Conservation (phyloP, 1,140 invertebrate genomes). For the Cecropterus lyciades region DNA sequence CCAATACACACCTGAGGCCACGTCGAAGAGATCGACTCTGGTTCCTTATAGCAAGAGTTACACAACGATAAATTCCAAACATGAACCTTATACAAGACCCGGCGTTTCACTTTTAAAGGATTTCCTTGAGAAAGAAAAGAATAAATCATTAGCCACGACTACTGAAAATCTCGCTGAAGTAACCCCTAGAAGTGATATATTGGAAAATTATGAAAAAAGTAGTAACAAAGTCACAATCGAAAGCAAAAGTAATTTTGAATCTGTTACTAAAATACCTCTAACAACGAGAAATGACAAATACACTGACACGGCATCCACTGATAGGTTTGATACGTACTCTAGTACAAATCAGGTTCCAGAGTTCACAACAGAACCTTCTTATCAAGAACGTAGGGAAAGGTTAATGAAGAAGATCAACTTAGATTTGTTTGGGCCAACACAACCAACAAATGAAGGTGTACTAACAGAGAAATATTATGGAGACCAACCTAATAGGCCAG, state of each 20-base stretch:
- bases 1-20: conserved; percentile 51
- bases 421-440: conserved; percentile 54
- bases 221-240: conserved; percentile 53
- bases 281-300: conserved; percentile 51
- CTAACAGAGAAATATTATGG: conserved; percentile 71
- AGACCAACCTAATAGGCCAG: conserved; percentile 78
- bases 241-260: conserved; percentile 66
- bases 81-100: conserved; percentile 76
- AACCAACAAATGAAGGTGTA: conserved; percentile 48
- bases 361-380: conserved; percentile 59
- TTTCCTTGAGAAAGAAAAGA: conserved; percentile 73
- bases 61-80: conserved; percentile 58
- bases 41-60: conserved; percentile 75
- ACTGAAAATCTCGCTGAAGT: conserved; percentile 57
- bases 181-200: conserved; percentile 53
- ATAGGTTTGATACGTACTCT: conserved; percentile 51
- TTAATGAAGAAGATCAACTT: conserved; percentile 68
- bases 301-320: conserved; percentile 49
- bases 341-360: conserved; percentile 47
- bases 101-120: conserved; percentile 70
- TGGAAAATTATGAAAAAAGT: conserved; percentile 36
- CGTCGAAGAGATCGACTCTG: conserved; percentile 72
- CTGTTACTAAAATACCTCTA: conserved; percentile 69
- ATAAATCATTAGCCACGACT: conserved; percentile 56
- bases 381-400: conserved; percentile 73